A percentile compares a stretch with the other conserved stretches of the same genome.
Evolutionary conservation across 2,797 vertebrate genomes (phyloP).

Genomic region (Galago senegalensis): DNA sequence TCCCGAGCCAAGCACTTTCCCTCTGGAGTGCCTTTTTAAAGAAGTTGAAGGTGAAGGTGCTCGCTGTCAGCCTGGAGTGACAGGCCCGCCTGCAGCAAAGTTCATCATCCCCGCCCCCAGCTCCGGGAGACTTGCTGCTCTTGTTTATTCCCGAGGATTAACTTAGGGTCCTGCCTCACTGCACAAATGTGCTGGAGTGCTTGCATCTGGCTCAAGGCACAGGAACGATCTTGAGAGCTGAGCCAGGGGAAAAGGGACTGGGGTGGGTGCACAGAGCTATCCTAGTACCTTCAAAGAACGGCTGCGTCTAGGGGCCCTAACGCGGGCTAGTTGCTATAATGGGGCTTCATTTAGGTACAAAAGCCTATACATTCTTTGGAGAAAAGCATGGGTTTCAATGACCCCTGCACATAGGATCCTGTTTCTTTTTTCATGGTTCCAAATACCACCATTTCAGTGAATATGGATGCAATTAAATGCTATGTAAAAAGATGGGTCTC

Average conservation of each 20-base stretch:
- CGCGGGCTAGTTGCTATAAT: not conserved
- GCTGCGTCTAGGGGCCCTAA: not conserved
- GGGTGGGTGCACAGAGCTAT: not conserved
- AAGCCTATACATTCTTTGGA: not conserved
- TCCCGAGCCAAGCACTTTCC: conserved; percentile 54
- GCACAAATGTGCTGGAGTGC: conserved; percentile 6
- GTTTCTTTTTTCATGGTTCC: not conserved
- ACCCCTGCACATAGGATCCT: not conserved
- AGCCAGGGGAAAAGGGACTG: not conserved
- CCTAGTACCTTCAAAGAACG: not conserved
- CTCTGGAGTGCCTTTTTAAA: conserved; percentile 86
- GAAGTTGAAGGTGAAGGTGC: conserved; percentile 69
- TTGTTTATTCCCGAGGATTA: conserved; percentile 77
- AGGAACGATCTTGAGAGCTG: not conserved
- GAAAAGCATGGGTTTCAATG: conserved; percentile 25
- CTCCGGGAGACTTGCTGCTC: conserved; percentile 73
- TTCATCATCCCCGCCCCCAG: not conserved
- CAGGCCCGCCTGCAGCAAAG: conserved; percentile 71
- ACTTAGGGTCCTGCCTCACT: conserved; percentile 47
- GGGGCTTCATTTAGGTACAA: not conserved
- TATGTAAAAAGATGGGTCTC: not conserved
- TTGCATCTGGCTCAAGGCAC: not conserved
- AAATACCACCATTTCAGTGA: conserved; percentile 14
- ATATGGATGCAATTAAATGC: not conserved
- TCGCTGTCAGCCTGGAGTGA: conserved; percentile 84